A percentile compares a stretch with the other conserved stretches of the same genome.
These are phyloP conservation scores for Stegastes partitus DNA, from an alignment of 2,113 vertebrate species.

Conservation along the genomic window DNA sequence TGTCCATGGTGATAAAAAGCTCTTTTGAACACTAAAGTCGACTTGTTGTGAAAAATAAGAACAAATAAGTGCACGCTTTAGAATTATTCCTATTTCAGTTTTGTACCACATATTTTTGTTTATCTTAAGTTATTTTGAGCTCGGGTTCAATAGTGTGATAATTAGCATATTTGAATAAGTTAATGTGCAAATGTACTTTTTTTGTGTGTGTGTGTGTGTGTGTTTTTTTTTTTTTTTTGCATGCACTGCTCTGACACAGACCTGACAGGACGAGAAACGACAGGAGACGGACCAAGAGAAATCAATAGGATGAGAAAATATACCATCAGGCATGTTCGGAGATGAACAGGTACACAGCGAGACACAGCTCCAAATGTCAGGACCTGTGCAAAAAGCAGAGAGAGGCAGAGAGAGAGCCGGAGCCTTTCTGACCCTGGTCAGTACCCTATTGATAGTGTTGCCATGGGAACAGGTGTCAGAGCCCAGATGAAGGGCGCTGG, in stretches of 20 bases:
- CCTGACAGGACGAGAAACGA: background rate
- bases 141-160: background rate
- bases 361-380: slow-evolving; percentile 67
- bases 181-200: background rate
- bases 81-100: background rate
- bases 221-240: background rate
- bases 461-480: slow-evolving; percentile 81
- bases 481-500: slow-evolving; percentile 66
- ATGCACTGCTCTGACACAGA: slow-evolving; percentile 28
- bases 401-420: slow-evolving; percentile 19
- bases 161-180: background rate
- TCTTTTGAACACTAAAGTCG: slow-evolving; percentile 10
- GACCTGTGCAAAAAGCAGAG: slow-evolving; percentile 52
- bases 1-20: slow-evolving; percentile 15
- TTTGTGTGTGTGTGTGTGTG: background rate
- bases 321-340: slow-evolving; percentile 19
- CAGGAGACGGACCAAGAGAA: slow-evolving; percentile 9
- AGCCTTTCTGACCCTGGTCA: slow-evolving; percentile 71
- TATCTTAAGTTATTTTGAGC: background rate
- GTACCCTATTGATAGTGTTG: slow-evolving; percentile 77
- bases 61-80: background rate
- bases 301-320: slow-evolving; percentile 40
- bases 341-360: slow-evolving; percentile 51
- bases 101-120: background rate
- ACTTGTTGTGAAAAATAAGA: slow-evolving; percentile 15